Evolutionary conservation across 2,113 vertebrate genomes (phyloP).

Genomic region (Tetrao urogallus): DNA sequence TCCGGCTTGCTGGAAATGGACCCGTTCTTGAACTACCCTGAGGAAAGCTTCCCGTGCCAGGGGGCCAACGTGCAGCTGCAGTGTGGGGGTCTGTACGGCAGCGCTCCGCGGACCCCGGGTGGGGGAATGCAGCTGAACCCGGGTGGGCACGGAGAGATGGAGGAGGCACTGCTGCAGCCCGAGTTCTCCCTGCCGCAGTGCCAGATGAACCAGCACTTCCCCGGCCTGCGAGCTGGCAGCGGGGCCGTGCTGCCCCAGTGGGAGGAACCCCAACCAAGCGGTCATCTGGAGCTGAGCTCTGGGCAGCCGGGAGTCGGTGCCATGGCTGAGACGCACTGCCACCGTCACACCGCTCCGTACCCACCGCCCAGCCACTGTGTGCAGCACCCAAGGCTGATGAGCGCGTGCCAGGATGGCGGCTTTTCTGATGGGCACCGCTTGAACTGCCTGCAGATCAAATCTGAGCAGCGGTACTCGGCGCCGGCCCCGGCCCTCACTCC

Average conservation of each 20-base stretch:
- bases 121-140: constrained; percentile 52
- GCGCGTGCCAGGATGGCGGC: constrained; percentile 45
- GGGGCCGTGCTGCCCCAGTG: constrained; percentile 57
- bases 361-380: constrained; percentile 52
- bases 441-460: constrained; percentile 84
- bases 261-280: constrained; percentile 59
- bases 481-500: constrained; percentile 75
- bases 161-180: constrained; percentile 78
- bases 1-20: constrained; percentile 78
- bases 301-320: not conserved
- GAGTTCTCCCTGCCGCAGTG: constrained; percentile 85
- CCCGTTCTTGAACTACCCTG: constrained; percentile 79
- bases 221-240: constrained; percentile 44
- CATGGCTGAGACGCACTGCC: constrained; percentile 27
- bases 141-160: constrained; percentile 57
- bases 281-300: not conserved
- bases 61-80: constrained; percentile 65
- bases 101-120: constrained; percentile 30
- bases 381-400: not conserved
- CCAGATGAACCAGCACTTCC: constrained; percentile 83
- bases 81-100: constrained; percentile 65
- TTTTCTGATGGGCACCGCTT: constrained; percentile 56
- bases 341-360: constrained; percentile 74
- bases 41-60: constrained; percentile 69
- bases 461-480: constrained; percentile 88